Conservation (phyloP, 64 coral and sea anemone genomes). For the Montipora foliosa region DNA sequence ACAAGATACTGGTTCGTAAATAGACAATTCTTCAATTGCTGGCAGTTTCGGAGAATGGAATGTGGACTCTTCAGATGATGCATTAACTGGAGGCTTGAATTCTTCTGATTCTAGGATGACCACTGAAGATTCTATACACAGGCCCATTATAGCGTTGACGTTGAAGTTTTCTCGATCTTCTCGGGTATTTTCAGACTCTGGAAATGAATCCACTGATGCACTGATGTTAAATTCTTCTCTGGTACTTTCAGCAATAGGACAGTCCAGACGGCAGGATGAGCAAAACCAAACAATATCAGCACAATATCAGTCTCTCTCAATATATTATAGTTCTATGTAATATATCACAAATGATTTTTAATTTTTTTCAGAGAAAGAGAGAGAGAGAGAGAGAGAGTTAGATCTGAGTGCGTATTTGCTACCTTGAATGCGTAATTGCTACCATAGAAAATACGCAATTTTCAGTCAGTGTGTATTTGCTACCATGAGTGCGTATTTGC, state of each 20-base stretch:
- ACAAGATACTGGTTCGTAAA: background rate
- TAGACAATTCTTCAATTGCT: background rate
- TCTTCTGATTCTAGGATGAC: background rate
- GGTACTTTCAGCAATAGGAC: constrained; percentile 8
- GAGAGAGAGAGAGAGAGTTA: background rate
- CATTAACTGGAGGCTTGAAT: background rate
- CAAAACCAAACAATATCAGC: constrained; percentile 17
- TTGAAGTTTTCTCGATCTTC: background rate
- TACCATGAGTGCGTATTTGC: constrained; percentile 26
- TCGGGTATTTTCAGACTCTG: background rate
- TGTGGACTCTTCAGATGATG: background rate
- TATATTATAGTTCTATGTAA: too few species aligned
- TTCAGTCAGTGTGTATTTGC: constrained; percentile 13
- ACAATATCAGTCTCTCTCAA: background rate
- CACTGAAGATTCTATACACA: background rate
- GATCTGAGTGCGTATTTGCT: constrained; percentile 18
- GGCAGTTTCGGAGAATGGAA: background rate
- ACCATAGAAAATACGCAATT: constrained; percentile 18
- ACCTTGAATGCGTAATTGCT: constrained; percentile 16
- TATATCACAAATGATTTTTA: too few species aligned
- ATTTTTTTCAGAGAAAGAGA: too few species aligned
- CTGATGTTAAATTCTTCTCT: background rate
- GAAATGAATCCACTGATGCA: background rate
- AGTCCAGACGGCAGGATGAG: background rate
- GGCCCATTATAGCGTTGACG: background rate